These are phyloP conservation scores for Cylindroiulus punctatus DNA, from an alignment of 2,888 invertebrate genomes.

Conservation along the genomic window DNA sequence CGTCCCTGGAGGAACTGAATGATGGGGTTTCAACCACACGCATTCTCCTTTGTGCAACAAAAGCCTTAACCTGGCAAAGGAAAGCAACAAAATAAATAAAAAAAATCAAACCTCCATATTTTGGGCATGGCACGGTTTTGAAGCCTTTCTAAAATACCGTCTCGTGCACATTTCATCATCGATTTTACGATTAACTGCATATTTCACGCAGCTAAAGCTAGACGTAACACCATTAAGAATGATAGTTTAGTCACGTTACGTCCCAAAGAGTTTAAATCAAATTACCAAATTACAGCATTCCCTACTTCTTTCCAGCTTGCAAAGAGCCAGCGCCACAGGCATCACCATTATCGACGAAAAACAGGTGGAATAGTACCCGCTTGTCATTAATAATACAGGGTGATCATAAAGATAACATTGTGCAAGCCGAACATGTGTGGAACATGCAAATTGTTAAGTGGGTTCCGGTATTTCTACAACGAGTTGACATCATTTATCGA, in stretches of 20 bases:
- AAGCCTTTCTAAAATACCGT: neutral
- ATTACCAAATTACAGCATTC: neutral
- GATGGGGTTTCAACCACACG: neutral
- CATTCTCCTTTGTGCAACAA: neutral
- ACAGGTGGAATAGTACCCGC: no score
- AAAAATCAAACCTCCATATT: neutral
- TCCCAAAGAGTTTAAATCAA: neutral
- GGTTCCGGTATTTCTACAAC: no score
- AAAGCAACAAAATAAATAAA: neutral
- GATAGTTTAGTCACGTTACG: neutral
- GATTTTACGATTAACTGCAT: neutral
- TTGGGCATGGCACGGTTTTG: neutral
- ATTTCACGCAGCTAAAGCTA: neutral
- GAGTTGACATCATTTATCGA: no score
- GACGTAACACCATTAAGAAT: neutral
- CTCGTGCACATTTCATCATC: slow-evolving; percentile 7
- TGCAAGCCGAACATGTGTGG: no score
- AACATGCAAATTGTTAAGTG: no score
- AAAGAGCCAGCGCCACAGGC: no score
- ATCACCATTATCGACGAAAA: no score
- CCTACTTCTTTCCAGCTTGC: no score
- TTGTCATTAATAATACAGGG: no score
- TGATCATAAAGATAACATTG: no score
- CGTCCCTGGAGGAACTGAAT: neutral
- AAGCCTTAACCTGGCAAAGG: neutral